Evolutionary conservation across 2,113 vertebrate species (phyloP).

Genomic region (Nibea albiflora): DNA sequence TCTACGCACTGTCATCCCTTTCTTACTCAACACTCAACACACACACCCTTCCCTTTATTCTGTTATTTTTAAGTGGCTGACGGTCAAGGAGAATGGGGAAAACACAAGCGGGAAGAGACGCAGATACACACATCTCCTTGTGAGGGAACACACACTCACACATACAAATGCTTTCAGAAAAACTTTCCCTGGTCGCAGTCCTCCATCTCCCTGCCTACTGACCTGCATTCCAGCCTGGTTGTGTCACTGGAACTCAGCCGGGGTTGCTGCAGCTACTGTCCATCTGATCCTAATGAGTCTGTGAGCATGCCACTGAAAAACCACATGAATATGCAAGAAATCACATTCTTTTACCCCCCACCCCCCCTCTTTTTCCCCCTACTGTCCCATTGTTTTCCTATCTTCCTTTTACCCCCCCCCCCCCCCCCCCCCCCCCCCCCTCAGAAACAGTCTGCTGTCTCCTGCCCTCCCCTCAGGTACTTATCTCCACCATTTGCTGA

Average conservation of each 20-base stretch:
- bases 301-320: conserved; percentile 9
- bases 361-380: background rate
- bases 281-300: conserved; percentile 55
- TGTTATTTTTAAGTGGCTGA: conserved; percentile 60
- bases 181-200: conserved; percentile 54
- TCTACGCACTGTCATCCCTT: conserved; percentile 36
- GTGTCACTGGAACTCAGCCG: conserved; percentile 70
- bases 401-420: background rate
- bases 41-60: conserved; percentile 70
- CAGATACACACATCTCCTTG: conserved; percentile 40
- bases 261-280: conserved; percentile 40
- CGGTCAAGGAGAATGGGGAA: conserved; percentile 53
- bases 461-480: conserved; percentile 59
- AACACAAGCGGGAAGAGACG: conserved; percentile 61
- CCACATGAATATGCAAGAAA: conserved; percentile 1
- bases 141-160: conserved; percentile 7
- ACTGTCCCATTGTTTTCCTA: background rate
- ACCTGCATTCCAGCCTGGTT: conserved; percentile 76
- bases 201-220: conserved; percentile 67
- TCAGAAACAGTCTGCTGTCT: conserved; percentile 4
- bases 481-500: conserved; percentile 64
- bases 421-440: background rate
- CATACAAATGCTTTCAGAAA: conserved; percentile 9
- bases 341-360: background rate
- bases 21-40: conserved; percentile 62